Base-by-base conservation (phyloP, 2,113 vertebrate genomes). In the Saguinus midas region DNA sequence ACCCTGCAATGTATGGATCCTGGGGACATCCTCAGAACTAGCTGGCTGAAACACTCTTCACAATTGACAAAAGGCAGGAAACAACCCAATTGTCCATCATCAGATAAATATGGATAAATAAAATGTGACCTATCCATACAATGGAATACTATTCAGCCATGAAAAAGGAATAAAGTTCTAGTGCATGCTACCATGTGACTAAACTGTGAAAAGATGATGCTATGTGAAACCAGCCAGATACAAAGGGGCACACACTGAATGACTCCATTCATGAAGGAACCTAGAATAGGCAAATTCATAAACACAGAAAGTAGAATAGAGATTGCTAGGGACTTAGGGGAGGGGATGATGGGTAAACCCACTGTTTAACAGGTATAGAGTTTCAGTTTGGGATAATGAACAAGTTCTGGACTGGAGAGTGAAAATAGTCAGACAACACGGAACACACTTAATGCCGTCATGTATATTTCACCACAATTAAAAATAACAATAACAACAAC, bases 191-290 rank as follows among this genome's bases (percentile, higher is more conserved):
- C 21, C 3, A 21, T 25, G 11, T 37, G 48, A 50, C 37, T 50
- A 52, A 84, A 57, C n/a, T 68, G 3, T 29, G 70, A 29, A 32
- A 66, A 7, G 66, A 75, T 75, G 52, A 52, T 32, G 35, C 43
- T 45, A 29, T 12, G 11, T 20, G 14, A 90, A 90, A 72, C 32
- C 32, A 66, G 68, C 57, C n/a, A 55, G 16, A 43, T 48, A 25
- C 50, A 50, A 58, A 79, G 17, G n/a, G 70, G 57, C 12, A 78
- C 12, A 25, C 3, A n/a, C 4, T 43, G 72, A 37, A 43, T 12
- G 10, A n/a, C 5, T 16, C 8, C 23, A 50, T 8, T 61, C 0
- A 29, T 12, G 5, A 21, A 12, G 2, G 6, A 83, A 10, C 37
- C 14, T 18, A 48, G 25, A 89, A 88, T 0, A 58, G 50, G 55